Percentiles rank a stretch among this genome's conserved stretches.
These are phyloP conservation scores for Papilio helenus DNA, from an alignment of 1,140 invertebrate genomes.

Conservation along the genomic window DNA sequence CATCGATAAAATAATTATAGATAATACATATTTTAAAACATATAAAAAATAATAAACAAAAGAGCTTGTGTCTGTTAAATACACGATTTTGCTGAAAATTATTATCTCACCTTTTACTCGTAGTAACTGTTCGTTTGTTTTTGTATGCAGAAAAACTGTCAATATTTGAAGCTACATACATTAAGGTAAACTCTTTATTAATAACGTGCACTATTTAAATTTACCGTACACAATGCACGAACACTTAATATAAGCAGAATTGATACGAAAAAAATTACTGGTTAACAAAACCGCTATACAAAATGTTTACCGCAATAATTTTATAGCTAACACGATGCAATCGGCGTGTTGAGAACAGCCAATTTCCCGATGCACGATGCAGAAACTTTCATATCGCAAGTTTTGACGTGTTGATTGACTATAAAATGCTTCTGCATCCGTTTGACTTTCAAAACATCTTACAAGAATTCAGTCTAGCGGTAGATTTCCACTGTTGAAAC, in stretches of 20 bases:
- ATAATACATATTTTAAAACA: background rate
- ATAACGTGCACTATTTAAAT: background rate
- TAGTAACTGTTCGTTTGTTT: too few relatives aligned
- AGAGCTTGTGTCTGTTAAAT: too few relatives aligned
- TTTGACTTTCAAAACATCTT: background rate
- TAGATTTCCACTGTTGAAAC: background rate
- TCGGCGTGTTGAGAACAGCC: background rate
- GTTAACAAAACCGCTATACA: background rate
- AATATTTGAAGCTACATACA: too few relatives aligned
- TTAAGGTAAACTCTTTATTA: too few relatives aligned
- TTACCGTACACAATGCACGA: background rate
- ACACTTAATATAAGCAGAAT: background rate
- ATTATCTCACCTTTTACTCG: too few relatives aligned
- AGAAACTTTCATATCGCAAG: slow-evolving; percentile 27
- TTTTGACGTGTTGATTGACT: slow-evolving; percentile 30
- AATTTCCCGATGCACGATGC: slow-evolving; percentile 8
- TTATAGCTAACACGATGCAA: slow-evolving; percentile 7
- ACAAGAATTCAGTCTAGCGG: background rate
- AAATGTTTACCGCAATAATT: background rate
- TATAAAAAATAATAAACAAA: too few relatives aligned
- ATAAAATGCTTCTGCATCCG: slow-evolving; percentile 18
- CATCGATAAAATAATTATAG: background rate
- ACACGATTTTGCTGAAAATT: too few relatives aligned
- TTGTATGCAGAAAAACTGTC: too few relatives aligned
- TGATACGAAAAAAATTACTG: background rate